phyloP scores from a whole-genome alignment of 2,888 invertebrate genomes.

The Oligia latruncula region DNA sequence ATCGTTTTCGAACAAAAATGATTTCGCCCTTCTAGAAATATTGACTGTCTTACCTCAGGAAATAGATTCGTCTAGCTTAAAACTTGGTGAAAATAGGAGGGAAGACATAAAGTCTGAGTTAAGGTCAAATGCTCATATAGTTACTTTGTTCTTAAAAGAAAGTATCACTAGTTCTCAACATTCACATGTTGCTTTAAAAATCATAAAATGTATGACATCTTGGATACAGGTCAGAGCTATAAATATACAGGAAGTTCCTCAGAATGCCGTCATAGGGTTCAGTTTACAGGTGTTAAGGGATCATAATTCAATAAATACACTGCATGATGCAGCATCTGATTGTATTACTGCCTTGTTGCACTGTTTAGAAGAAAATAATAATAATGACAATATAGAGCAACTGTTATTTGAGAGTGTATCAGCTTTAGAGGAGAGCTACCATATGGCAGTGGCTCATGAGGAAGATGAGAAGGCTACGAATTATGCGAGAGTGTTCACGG shows the following conservation, averaged over 20 bases:
- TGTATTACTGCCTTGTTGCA: constrained; percentile 96
- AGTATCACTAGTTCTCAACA: constrained; percentile 93
- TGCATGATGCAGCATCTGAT: constrained; percentile 97
- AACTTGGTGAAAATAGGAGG: constrained; percentile 97
- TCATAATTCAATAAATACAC: constrained; percentile 90
- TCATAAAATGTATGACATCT: constrained; percentile 96
- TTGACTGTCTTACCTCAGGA: constrained; percentile 99
- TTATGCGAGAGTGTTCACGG: constrained; percentile 98
- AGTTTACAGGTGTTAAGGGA: constrained; percentile 93
- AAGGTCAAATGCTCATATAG: constrained; percentile 93
- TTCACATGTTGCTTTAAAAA: constrained; percentile 92
- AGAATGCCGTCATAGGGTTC: constrained; percentile 93
- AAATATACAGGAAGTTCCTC: constrained; percentile 93
- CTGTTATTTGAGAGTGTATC: constrained; percentile 95
- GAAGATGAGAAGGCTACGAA: constrained; percentile 98
- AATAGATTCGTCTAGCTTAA: constrained; percentile 94
- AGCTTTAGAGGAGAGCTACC: constrained; percentile 95
- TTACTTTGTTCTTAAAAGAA: constrained; percentile 94
- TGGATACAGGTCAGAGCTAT: constrained; percentile 97
- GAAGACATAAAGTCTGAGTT: constrained; percentile 95
- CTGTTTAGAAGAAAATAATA: constrained; percentile 94
- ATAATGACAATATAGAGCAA: constrained; percentile 93
- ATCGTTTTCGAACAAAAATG: constrained; percentile 92
- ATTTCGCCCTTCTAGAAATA: constrained; percentile 97
- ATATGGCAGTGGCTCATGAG: constrained; percentile 97